phyloP scores from a whole-genome alignment of 2,797 vertebrate species.

The Acipenser ruthenus region DNA sequence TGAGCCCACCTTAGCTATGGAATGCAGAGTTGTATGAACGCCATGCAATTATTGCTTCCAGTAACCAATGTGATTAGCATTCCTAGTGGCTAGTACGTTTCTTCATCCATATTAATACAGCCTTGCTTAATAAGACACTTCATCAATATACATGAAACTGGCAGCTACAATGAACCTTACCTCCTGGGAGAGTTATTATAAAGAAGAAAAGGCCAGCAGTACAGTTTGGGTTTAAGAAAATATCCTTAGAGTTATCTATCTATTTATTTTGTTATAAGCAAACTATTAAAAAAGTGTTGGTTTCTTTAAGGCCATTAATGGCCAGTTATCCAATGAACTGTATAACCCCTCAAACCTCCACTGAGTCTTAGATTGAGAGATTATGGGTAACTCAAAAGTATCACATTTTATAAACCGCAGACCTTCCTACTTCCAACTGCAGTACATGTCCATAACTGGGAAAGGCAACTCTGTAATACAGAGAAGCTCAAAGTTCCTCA shows the following conservation, averaged over 20 bases:
- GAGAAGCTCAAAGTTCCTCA: too few species aligned
- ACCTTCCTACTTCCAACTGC: too few species aligned
- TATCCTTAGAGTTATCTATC: constrained; percentile 10
- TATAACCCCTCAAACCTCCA: not conserved
- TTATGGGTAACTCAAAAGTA: too few species aligned
- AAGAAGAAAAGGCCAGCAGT: constrained; percentile 15
- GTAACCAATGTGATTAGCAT: not conserved
- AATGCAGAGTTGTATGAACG: not conserved
- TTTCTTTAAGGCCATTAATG: constrained; percentile 15
- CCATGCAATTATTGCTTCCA: not conserved
- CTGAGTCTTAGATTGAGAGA: not conserved
- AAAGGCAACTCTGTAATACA: too few species aligned
- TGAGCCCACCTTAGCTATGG: not conserved
- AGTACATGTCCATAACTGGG: too few species aligned
- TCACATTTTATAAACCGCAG: too few species aligned
- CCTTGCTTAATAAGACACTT: constrained; percentile 17
- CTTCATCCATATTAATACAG: not conserved
- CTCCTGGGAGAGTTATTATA: constrained; percentile 12
- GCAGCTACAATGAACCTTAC: constrained; percentile 3
- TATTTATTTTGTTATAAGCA: not conserved
- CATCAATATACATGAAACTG: constrained; percentile 24
- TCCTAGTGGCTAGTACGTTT: not conserved
- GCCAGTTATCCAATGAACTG: constrained; percentile 7
- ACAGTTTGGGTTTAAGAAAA: constrained; percentile 8
- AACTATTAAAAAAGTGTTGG: constrained; percentile 12